These are phyloP conservation scores for Botia almorhae DNA, from an alignment of 2,797 vertebrate species.

Conservation along the genomic window DNA sequence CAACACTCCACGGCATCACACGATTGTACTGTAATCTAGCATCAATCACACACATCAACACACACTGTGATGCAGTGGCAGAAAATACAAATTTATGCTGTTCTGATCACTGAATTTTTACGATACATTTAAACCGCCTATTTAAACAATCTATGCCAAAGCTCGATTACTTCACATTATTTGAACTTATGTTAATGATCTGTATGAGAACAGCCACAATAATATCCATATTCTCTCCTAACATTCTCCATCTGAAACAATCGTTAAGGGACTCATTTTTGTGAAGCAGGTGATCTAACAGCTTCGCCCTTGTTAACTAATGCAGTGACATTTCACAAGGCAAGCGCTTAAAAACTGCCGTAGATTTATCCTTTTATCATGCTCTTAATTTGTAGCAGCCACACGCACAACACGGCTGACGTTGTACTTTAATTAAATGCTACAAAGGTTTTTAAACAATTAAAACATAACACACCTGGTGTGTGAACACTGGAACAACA, in stretches of 20 bases:
- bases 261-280: constrained; percentile 26
- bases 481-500: background rate
- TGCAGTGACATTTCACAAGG: background rate
- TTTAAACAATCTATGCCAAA: constrained; percentile 1
- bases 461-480: background rate
- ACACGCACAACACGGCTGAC: background rate
- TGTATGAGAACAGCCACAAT: constrained; percentile 31
- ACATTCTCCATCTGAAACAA: constrained; percentile 28
- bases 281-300: background rate
- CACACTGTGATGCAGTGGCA: background rate
- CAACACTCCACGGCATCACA: constrained; percentile 29
- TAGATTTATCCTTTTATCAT: background rate
- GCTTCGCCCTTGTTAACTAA: background rate
- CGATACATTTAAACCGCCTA: background rate
- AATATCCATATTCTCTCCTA: constrained; percentile 20
- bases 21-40: constrained; percentile 5
- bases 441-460: constrained; percentile 8
- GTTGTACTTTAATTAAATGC: background rate
- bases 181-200: background rate
- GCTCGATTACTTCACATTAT: background rate
- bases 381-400: constrained; percentile 24
- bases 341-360: background rate
- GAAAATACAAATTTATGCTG: background rate
- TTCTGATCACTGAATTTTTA: background rate
- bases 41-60: background rate